Evolutionary conservation across 2,888 invertebrate genomes (phyloP).

Genomic region (Drosophila kanekoi): DNA sequence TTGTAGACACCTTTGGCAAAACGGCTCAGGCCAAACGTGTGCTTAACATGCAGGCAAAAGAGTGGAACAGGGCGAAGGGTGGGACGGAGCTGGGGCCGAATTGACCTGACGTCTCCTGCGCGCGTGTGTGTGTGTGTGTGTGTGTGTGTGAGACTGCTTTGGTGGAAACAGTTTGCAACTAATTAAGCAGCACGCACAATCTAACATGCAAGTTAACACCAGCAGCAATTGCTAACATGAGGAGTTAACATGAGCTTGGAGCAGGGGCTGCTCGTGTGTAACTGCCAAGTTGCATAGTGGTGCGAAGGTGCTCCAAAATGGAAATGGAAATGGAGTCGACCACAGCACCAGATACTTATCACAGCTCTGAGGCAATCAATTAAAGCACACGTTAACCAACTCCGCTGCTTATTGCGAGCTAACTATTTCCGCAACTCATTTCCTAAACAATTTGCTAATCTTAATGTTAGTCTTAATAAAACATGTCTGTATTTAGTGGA

Average conservation of each 20-base stretch:
- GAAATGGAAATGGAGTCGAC: background rate
- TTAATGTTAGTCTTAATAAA: background rate
- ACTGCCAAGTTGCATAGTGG: conserved; percentile 44
- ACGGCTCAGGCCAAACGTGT: conserved; percentile 38
- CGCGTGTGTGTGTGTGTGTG: conserved; percentile 9
- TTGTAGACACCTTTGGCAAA: conserved; percentile 42
- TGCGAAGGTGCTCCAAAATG: conserved; percentile 16
- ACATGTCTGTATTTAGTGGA: too few relatives aligned
- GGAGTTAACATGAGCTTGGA: conserved; percentile 6
- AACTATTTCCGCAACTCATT: conserved; percentile 22
- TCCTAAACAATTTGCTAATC: conserved; percentile 27
- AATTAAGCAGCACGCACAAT: conserved; percentile 81
- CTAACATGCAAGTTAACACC: conserved; percentile 80
- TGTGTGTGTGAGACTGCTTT: conserved; percentile 31
- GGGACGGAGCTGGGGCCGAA: conserved; percentile 11
- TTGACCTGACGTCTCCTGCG: conserved; percentile 40
- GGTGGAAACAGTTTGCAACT: conserved; percentile 80
- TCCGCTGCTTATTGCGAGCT: conserved; percentile 26
- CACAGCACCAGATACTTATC: conserved; percentile 28
- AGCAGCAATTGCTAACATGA: conserved; percentile 24
- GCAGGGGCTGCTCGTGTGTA: background rate
- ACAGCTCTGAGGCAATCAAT: conserved; percentile 53
- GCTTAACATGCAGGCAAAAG: conserved; percentile 50
- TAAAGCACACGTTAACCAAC: conserved; percentile 22
- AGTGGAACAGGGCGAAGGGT: background rate